A percentile compares a stretch with the other conserved stretches of the same genome.
Evolutionary conservation across 2,888 invertebrate genomes (phyloP).

Genomic region (Cantharis rustica): DNA sequence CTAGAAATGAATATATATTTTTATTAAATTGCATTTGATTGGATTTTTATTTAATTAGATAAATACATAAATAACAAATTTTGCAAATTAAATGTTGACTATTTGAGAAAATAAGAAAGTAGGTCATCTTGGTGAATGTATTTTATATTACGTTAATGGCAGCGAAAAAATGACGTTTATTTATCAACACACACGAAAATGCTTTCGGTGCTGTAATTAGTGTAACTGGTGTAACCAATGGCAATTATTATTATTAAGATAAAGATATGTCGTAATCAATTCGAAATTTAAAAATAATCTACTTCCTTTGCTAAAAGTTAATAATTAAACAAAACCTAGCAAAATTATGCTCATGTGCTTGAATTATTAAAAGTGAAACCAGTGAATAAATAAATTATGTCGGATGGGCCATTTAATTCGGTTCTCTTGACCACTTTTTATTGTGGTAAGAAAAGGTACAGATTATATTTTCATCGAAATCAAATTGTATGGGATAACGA

Average conservation of each 20-base stretch:
- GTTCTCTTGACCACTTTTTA: constrained; percentile 60
- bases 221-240: not conserved
- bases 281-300: not conserved
- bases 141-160: not conserved
- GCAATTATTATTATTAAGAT: not conserved
- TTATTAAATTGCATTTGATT: not conserved
- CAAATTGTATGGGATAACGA: constrained; percentile 68
- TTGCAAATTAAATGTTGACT: not conserved
- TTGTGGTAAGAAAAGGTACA: constrained; percentile 64
- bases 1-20: not conserved
- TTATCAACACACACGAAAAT: not conserved
- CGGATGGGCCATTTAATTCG: constrained; percentile 35
- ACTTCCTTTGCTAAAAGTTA: not conserved
- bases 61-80: not conserved
- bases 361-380: not conserved
- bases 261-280: not conserved
- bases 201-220: not conserved
- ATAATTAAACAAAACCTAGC: not conserved
- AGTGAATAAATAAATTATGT: not conserved
- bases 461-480: constrained; percentile 66
- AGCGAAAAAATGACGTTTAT: not conserved
- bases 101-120: not conserved
- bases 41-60: not conserved
- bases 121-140: not conserved
- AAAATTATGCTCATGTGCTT: not conserved